Evolutionary conservation across 64 coral and sea anemone species (phyloP), one percentile per base, ranked within the genome.

Genomic region (Porites lutea): DNA sequence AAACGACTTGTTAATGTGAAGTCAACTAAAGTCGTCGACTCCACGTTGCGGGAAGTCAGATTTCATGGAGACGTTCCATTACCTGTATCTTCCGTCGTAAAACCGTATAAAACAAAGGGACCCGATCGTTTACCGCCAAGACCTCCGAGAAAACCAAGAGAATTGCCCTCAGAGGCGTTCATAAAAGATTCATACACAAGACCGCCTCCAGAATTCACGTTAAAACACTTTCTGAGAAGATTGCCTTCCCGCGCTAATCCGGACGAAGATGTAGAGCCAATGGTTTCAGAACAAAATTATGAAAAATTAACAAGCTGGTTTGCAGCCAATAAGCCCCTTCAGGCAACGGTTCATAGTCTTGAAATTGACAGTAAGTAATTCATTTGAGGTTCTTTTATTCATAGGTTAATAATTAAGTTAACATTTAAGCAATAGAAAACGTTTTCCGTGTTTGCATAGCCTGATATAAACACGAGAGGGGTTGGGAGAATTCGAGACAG

Each of bases 301-400:
- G 90, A 96, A 51, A 96, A 96, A 51, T 96, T 96, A 70, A 90
- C 88, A 45, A 93, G 90, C 48, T 96, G 87, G 95, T 81, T 93
- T 59, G 80, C 91, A 63, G 81, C 80, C n/a, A 83, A 93, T 57
- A 65, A 75, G 23, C 90, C 91, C 2, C 50, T 90, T 50, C 91
- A 96, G 70, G 60, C 95, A 47, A 67, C 75, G 50, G 72, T 96
- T 83, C 95, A 96, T 66, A 96, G 87, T 82, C 77, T 96, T 14
- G 95, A 93, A 48, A 93, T 96, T 78, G 95, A 96, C 48, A 88
- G 95, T 96, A 82, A 93, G 95, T 89, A 54, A 48, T 22, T n/a
- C 59, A 13, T 8, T 12, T 65, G 48, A 14, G 57, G 77, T 48
- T 63, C 10, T 2, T 37, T 51, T 8, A 49, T 12, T 45, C 68